Evolutionary conservation across 2,113 vertebrate genomes (phyloP).

Genomic region (Opisthocomus hoazin): DNA sequence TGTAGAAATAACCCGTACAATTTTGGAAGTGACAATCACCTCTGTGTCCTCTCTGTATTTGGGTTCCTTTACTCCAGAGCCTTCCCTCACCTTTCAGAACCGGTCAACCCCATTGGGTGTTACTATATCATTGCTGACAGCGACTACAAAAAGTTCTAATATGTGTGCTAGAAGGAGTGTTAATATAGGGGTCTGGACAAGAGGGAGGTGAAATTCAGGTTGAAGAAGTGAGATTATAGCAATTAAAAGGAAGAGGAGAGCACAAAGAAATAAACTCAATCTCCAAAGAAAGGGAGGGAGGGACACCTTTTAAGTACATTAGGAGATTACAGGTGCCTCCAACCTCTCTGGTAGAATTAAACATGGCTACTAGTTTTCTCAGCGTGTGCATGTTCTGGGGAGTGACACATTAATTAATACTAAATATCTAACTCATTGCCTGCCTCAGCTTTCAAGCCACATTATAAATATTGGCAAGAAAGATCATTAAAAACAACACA

Average conservation of each 20-base stretch:
- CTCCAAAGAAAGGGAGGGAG: background rate
- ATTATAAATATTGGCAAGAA: constrained; percentile 40
- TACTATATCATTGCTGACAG: background rate
- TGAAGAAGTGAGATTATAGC: background rate
- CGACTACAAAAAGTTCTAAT: background rate
- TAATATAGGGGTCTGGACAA: background rate
- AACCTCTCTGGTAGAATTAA: background rate
- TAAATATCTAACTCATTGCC: background rate
- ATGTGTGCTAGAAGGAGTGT: background rate
- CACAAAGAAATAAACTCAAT: background rate
- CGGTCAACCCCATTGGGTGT: background rate
- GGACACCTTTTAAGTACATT: background rate
- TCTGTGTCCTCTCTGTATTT: background rate
- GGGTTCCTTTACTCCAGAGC: background rate
- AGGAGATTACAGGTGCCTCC: background rate
- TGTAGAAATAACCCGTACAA: background rate
- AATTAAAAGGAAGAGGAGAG: background rate
- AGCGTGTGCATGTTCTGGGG: background rate
- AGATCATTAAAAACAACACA: constrained; percentile 50
- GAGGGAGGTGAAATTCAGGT: background rate
- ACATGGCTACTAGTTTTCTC: background rate
- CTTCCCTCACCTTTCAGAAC: background rate
- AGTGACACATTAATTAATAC: constrained; percentile 15
- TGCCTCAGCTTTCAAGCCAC: constrained; percentile 16
- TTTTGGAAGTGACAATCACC: background rate